Evolutionary conservation across 2,797 vertebrate species (phyloP), one percentile per base, ranked within the genome.

Genomic region (Dallia pectoralis): DNA sequence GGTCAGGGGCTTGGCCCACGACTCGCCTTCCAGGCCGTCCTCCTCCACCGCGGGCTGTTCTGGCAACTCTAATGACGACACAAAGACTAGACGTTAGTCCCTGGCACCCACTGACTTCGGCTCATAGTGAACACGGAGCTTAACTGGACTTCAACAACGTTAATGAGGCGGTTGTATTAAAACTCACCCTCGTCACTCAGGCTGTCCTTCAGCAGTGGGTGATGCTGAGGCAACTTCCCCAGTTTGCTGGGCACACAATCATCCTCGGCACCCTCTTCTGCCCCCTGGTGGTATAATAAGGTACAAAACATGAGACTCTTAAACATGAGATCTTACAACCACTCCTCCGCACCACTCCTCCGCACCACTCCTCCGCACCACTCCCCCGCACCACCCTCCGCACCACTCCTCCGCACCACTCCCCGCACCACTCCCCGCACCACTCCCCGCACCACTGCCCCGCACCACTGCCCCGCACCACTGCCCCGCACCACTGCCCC

Each of bases 1-100:
- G 82, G 94, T 90, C 68, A 99, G 91, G 4, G 96, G 94, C 80
- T 97, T 97, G n/a, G 97, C 95, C 97, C 97, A 99, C 11, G 89
- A 82, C 75, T 98, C 97, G 1, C 93, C 94, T 78, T 98, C 96
- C 73, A 91, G 79, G 59, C 87, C 86, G 0, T 94, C 96, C 75
- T 94, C 91, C 75, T 97, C 95, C 65, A 95, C 92, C 33, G 93
- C 92, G 1, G 87, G 81, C 73, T 88, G 95, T 53, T 97, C 96
- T 6, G 92, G 91, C 71, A 92, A 80, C 81, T 99, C 97, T 99
- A 77, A 49, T 11, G 25, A 8, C 18, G 0, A 59, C 53, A 59
- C 3, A 11, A 19, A 59, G 25, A 59, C 22, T 27, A 1, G 4
- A 25, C 22, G 11, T 59, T 59, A 14, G 53, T 22, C 25, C 53